These are phyloP conservation scores for Centrocercus urophasianus DNA, from an alignment of 2,113 vertebrate genomes.

Conservation along the genomic window DNA sequence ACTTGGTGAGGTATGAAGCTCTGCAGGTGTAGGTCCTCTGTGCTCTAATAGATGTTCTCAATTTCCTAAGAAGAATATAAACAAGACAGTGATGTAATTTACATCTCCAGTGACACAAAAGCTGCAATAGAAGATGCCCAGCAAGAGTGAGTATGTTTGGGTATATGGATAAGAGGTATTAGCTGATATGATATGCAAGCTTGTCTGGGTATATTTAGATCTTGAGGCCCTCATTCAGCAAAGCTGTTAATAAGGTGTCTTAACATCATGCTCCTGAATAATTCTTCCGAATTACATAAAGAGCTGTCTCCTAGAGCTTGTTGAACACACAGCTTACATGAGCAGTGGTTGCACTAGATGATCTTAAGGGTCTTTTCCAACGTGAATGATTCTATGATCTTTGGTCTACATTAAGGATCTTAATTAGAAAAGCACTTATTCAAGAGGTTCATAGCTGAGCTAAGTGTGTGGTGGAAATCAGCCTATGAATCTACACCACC, in stretches of 20 bases:
- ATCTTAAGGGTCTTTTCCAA: not conserved
- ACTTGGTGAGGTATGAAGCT: not conserved
- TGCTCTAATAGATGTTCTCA: not conserved
- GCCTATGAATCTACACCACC: not conserved
- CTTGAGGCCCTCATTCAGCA: not conserved
- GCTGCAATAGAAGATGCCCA: not conserved
- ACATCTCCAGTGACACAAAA: not conserved
- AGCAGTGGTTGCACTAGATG: not conserved
- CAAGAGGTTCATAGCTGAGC: not conserved
- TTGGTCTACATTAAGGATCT: not conserved
- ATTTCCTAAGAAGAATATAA: not conserved
- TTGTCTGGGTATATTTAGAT: not conserved
- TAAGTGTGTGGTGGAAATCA: not conserved
- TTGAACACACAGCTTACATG: not conserved
- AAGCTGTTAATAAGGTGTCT: not conserved
- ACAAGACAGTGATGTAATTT: not conserved
- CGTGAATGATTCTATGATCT: not conserved
- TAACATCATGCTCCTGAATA: not conserved
- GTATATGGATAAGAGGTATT: not conserved
- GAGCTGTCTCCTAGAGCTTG: not conserved
- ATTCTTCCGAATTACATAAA: not conserved
- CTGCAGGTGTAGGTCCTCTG: not conserved
- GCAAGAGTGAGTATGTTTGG: not conserved
- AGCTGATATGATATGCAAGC: not conserved
- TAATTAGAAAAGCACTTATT: not conserved